phyloP scores from a whole-genome alignment of 2,888 invertebrate genomes.

The Heliconius sara region DNA sequence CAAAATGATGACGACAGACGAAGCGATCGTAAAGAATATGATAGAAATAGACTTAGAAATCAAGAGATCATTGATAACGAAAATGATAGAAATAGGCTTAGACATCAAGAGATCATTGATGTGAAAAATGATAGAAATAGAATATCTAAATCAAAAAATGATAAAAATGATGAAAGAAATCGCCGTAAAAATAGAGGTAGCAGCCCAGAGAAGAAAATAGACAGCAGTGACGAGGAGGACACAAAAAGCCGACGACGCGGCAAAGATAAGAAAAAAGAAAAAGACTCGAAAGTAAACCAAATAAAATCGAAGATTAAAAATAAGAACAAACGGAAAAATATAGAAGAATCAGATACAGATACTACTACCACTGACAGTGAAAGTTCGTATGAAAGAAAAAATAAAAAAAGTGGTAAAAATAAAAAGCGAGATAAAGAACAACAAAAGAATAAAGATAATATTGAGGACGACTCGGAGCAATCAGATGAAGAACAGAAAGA shows the following conservation, averaged over 20 bases:
- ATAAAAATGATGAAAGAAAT: conserved; percentile 18
- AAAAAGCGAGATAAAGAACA: neutral
- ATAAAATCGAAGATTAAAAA: conserved; percentile 26
- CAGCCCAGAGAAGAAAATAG: conserved; percentile 21
- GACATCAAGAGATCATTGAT: conserved; percentile 1
- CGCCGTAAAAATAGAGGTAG: conserved; percentile 27
- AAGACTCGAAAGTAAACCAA: conserved; percentile 1
- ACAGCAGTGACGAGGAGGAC: conserved; percentile 32
- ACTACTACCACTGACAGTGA: conserved; percentile 30
- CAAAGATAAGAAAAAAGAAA: conserved; percentile 21
- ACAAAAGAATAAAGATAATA: neutral
- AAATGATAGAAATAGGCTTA: neutral
- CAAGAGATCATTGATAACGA: conserved; percentile 10
- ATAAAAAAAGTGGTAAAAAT: neutral
- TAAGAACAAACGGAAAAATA: conserved; percentile 47
- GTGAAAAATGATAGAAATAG: neutral
- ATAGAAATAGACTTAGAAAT: conserved; percentile 3
- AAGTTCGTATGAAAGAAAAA: conserved; percentile 14
- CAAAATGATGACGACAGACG: conserved; percentile 42
- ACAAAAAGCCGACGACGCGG: neutral
- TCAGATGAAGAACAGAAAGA: conserved; percentile 32
- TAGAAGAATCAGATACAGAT: conserved; percentile 41
- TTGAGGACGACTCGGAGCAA: neutral
- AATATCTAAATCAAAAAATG: conserved; percentile 15
- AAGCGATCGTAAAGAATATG: neutral